Conservation (phyloP, 2,113 vertebrate genomes). For the Elaphurus davidianus region DNA sequence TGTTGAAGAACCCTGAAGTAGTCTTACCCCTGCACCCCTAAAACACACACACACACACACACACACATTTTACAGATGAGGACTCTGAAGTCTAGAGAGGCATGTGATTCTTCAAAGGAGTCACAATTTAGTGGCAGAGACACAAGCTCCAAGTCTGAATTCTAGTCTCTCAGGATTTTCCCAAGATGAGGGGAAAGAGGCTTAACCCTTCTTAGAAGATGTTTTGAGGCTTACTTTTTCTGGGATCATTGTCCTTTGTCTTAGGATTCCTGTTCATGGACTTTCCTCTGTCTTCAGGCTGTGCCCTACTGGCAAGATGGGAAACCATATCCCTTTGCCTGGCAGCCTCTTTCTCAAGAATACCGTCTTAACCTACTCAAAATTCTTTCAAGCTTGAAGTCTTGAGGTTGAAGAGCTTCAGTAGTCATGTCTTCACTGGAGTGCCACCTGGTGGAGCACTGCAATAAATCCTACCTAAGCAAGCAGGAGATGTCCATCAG, state of each 20-base stretch:
- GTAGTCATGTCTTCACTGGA: slow-evolving; percentile 49
- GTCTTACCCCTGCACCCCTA: background rate
- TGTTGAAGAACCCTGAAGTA: background rate
- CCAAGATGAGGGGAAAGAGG: background rate
- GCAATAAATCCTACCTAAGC: background rate
- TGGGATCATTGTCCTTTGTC: background rate
- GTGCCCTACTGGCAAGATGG: background rate
- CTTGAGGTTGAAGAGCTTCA: background rate
- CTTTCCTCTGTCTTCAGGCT: background rate
- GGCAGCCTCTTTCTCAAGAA: background rate
- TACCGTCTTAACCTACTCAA: background rate
- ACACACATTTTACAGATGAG: background rate
- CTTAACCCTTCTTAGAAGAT: background rate
- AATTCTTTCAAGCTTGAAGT: background rate
- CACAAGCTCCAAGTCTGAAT: background rate
- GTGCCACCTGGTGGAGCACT: slow-evolving; percentile 68
- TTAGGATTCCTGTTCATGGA: background rate
- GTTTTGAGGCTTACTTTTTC: background rate
- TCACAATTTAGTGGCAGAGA: background rate
- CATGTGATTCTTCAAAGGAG: background rate
- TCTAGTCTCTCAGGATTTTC: background rate
- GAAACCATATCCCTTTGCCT: background rate
- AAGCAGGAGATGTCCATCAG: background rate
- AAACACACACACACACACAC: background rate
- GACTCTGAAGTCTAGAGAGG: background rate